Percentiles rank a stretch among this genome's conserved stretches.
Conservation (phyloP, 2,888 invertebrate species). For the Chrysopilus asiliformis region DNA sequence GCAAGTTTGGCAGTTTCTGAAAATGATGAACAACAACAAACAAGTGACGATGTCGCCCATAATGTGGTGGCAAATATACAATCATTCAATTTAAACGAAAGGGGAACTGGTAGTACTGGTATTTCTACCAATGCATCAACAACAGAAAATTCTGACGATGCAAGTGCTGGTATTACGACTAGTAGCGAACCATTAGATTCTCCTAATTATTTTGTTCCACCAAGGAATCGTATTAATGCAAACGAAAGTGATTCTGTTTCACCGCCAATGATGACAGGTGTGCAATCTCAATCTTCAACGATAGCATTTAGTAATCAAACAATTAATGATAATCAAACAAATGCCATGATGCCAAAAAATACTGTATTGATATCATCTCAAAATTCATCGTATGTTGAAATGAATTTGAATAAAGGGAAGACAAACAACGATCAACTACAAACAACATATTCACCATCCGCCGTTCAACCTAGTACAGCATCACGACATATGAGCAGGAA, state of each 20-base stretch:
- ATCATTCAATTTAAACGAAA: constrained; percentile 13
- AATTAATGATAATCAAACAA: constrained; percentile 24
- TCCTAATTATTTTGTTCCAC: no score
- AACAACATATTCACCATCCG: constrained; percentile 6
- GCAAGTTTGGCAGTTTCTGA: constrained; percentile 6
- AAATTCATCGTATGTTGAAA: constrained; percentile 18
- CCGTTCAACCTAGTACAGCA: constrained; percentile 9
- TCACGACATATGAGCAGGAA: constrained; percentile 14
- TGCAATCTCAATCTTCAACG: no score
- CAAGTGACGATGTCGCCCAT: constrained; percentile 4
- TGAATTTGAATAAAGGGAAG: no score
- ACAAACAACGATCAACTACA: constrained; percentile 13
- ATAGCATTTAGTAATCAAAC: neutral
- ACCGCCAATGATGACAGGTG: no score
- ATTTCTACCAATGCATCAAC: constrained; percentile 8
- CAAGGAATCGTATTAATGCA: constrained; percentile 9
- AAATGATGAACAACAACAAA: constrained; percentile 10
- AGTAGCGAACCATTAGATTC: neutral
- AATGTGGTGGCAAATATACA: constrained; percentile 13
- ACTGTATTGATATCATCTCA: constrained; percentile 4
- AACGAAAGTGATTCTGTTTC: constrained; percentile 7
- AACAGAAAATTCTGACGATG: constrained; percentile 1
- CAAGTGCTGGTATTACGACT: neutral
- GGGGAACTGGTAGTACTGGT: constrained; percentile 10
- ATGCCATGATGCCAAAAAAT: constrained; percentile 12